These are phyloP conservation scores for Drosophila rufa DNA, from an alignment of 1,140 invertebrate species.

Conservation along the genomic window DNA sequence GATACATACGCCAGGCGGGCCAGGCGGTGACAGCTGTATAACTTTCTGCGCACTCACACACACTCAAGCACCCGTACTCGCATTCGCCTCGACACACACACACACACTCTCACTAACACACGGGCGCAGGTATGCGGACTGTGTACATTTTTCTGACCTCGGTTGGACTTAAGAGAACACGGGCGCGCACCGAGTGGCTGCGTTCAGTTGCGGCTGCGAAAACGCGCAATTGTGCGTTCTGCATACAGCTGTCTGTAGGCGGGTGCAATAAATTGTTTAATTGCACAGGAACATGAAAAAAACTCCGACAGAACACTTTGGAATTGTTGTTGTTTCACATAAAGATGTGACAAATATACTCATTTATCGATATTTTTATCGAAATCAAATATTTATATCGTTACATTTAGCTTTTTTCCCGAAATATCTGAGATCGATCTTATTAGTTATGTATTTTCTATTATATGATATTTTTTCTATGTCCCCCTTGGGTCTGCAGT, in stretches of 20 bases:
- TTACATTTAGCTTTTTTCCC: background rate
- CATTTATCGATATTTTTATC: conserved; percentile 21
- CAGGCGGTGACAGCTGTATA: conserved; percentile 42
- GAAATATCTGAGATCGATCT: background rate
- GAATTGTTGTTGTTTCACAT: conserved; percentile 39
- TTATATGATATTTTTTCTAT: background rate
- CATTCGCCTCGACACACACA: conserved; percentile 24
- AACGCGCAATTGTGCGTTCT: conserved; percentile 1
- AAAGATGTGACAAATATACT: conserved; percentile 8
- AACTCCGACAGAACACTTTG: conserved; percentile 28
- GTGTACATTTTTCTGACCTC: conserved; percentile 78
- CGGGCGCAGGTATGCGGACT: conserved; percentile 39
- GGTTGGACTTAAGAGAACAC: conserved; percentile 42
- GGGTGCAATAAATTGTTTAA: conserved; percentile 29
- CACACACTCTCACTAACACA: conserved; percentile 24
- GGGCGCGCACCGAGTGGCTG: conserved; percentile 16
- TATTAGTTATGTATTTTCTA: background rate
- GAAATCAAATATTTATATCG: background rate
- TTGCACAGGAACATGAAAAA: conserved; percentile 34
- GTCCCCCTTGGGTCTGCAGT: background rate
- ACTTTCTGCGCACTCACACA: conserved; percentile 61
- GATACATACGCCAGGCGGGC: conserved; percentile 33
- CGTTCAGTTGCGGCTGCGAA: background rate
- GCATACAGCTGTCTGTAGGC: conserved; percentile 16
- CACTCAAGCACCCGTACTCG: conserved; percentile 24